A percentile compares a stretch with the other conserved stretches of the same genome.
Conservation (phyloP, 1,140 invertebrate genomes). For the Dufourea novaeangliae region DNA sequence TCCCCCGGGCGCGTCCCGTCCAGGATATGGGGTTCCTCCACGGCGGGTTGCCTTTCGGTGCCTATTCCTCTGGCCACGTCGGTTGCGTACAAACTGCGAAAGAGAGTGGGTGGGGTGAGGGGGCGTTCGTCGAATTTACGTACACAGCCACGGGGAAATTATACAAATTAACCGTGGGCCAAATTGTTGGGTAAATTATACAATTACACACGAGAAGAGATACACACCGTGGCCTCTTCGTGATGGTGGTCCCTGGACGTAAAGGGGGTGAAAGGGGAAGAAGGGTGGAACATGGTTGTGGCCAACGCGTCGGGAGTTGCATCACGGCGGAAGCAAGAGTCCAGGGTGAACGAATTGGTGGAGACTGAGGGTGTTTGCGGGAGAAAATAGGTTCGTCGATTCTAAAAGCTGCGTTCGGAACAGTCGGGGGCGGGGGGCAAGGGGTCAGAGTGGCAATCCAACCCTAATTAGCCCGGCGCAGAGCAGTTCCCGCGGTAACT, state of each 20-base stretch:
- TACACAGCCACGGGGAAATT: constrained; percentile 60
- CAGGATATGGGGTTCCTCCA: not conserved
- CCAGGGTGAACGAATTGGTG: not conserved
- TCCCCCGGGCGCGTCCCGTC: constrained; percentile 15
- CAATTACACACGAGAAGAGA: constrained; percentile 62
- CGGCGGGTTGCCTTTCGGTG: no score
- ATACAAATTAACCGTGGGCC: constrained; percentile 65
- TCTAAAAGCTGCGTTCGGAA: not conserved
- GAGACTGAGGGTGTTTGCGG: not conserved
- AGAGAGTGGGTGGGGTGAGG: not conserved
- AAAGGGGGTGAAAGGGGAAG: no score
- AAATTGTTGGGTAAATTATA: constrained; percentile 71
- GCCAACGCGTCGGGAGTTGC: constrained; percentile 13
- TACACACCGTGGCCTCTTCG: constrained; percentile 1
- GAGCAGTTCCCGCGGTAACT: constrained; percentile 54
- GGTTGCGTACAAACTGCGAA: no score
- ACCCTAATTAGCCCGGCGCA: constrained; percentile 75
- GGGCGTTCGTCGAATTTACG: constrained; percentile 55
- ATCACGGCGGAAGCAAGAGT: not conserved
- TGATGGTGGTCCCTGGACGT: no score
- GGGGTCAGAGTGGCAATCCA: constrained; percentile 71
- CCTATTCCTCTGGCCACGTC: no score
- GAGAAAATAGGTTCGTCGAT: constrained; percentile 19
- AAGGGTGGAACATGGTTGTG: constrained; percentile 4
- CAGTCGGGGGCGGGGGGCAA: constrained; percentile 12